These are phyloP conservation scores for Pituophis catenifer DNA, from an alignment of 2,113 vertebrate species.

Conservation along the genomic window DNA sequence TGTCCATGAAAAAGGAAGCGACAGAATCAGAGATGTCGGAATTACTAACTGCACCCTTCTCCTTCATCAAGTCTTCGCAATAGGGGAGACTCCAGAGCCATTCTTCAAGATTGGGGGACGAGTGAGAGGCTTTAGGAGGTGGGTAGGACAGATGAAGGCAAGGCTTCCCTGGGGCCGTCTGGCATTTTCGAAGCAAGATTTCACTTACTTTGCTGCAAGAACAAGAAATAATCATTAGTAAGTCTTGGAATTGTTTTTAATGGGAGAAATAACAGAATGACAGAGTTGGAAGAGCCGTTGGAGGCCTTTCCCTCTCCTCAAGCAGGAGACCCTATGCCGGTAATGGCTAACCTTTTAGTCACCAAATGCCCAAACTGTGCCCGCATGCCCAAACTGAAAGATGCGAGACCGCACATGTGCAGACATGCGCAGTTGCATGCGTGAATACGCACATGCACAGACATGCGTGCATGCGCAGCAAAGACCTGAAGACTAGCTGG, in stretches of 20 bases:
- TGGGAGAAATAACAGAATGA: neutral
- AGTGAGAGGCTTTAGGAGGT: slow-evolving; percentile 57
- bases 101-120: slow-evolving; percentile 68
- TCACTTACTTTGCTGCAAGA: slow-evolving; percentile 54
- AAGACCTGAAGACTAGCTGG: too few relatives aligned
- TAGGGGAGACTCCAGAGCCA: slow-evolving; percentile 73
- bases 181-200: slow-evolving; percentile 68
- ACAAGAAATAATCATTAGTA: neutral
- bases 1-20: slow-evolving; percentile 38
- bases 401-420: too few relatives aligned
- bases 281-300: too few relatives aligned
- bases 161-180: slow-evolving; percentile 58
- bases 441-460: too few relatives aligned
- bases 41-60: slow-evolving; percentile 5
- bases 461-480: too few relatives aligned
- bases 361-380: too few relatives aligned
- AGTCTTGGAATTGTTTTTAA: neutral
- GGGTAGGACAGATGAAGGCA: slow-evolving; percentile 43
- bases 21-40: slow-evolving; percentile 3
- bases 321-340: too few relatives aligned
- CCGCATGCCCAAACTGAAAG: too few relatives aligned
- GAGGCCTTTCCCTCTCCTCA: neutral
- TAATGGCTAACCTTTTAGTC: too few relatives aligned
- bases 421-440: too few relatives aligned
- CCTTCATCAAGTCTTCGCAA: slow-evolving; percentile 28